Evolutionary conservation across 1,140 invertebrate species (phyloP), one percentile per base, ranked within the genome.

Genomic region (Lineus longissimus): DNA sequence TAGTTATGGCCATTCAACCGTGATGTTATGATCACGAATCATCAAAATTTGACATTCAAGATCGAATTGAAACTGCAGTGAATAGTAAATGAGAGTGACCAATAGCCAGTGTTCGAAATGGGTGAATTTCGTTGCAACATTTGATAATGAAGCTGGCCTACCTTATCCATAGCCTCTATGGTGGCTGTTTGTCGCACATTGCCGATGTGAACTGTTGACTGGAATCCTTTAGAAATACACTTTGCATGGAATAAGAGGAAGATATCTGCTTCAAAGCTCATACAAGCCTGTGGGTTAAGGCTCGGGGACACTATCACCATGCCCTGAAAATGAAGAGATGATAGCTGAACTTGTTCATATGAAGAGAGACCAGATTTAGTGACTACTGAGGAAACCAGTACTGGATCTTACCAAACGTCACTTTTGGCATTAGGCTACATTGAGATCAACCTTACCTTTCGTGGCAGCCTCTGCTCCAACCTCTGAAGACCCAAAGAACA

Each of bases 161-260:
- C 80, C 71, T 78, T 79, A 33, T 78, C 69, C 64, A 81, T 81
- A 31, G 73, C 62, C 15, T 71, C 88, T 23, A 96, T 88, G 23
- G 73, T 75, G 22, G 92, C 94, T 0, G 94, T 97, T 82, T 98
- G 96, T 11, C 94, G 83, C 17, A 98, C 91, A 76, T 94, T 97
- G 1, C 93, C 94, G 63, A 97, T 91, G 75, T 97, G 93, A 1
- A 98, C 88, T 0, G 94, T 96, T 27, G 92, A 90, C 85, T 97
- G 93, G 82, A 95, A 97, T 19, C 94, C 94, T 6, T 86, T 87
- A 66, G 87, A 89, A 64, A 97, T 95, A 23, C 87, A 87, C 1
- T 88, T 92, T 0, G 88, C 85, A 78, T 97, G 93, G 70, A 90
- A 91, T 9, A 97, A 82, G 6, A 97, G 87, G 36, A 89, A 88